These are phyloP conservation scores for Pterostichus madidus DNA, from an alignment of 2,888 invertebrate genomes.

Conservation along the genomic window DNA sequence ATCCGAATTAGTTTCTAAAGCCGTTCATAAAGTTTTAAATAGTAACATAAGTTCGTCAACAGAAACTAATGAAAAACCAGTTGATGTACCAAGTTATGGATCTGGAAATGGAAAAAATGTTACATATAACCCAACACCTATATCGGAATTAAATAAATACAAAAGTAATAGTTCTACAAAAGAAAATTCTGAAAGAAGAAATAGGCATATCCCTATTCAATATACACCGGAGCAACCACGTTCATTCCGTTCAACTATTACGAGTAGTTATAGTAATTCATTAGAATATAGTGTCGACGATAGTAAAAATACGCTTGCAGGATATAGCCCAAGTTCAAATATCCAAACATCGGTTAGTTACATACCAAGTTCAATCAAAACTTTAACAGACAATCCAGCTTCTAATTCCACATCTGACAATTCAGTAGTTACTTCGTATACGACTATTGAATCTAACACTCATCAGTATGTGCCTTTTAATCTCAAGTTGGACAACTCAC, in stretches of 20 bases:
- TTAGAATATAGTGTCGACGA: constrained; percentile 25
- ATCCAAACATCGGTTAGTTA: constrained; percentile 40
- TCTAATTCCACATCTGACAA: constrained; percentile 2
- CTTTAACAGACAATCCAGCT: constrained; percentile 35
- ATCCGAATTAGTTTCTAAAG: constrained; percentile 61
- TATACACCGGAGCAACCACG: constrained; percentile 63
- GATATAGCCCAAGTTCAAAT: constrained; percentile 50
- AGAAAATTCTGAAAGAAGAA: constrained; percentile 33
- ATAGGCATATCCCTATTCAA: constrained; percentile 62
- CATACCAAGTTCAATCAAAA: constrained; percentile 61
- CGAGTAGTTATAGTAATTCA: not conserved
- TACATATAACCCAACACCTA: constrained; percentile 65
- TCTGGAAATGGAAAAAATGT: constrained; percentile 5
- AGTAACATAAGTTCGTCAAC: constrained; percentile 31
- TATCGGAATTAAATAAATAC: constrained; percentile 61
- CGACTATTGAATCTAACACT: constrained; percentile 28
- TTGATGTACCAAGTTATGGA: not conserved
- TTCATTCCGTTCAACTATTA: constrained; percentile 17
- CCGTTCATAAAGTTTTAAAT: constrained; percentile 63
- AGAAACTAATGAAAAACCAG: constrained; percentile 28
- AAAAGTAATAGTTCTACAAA: constrained; percentile 35
- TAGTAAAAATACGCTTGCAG: constrained; percentile 15
- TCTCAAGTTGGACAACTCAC: constrained; percentile 30
- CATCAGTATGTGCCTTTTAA: constrained; percentile 59
- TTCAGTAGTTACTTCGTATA: not conserved